Base-by-base conservation (phyloP, 2,113 vertebrate genomes). In the Elephantulus edwardii region DNA sequence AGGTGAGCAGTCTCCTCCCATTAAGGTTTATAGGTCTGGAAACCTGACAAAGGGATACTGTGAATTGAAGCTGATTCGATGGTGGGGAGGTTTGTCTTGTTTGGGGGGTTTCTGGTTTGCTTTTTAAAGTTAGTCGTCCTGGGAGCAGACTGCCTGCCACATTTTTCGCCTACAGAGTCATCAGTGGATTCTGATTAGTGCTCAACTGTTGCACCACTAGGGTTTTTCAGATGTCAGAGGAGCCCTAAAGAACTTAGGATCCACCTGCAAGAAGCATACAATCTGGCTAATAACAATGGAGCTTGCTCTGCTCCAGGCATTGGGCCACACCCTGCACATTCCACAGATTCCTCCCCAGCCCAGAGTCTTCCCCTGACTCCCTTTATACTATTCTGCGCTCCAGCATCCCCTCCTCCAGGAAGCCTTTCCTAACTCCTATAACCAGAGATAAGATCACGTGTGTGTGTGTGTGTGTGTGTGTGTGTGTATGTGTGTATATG, bases 351-450 rank as follows among this genome's bases (percentile, higher is more conserved):
- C 54, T n/a, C 22, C 35, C 72, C 4, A 42, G 48, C 28, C 72
- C 5, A 40, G 24, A 19, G n/a, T 40, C 77, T 50, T 81, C 54
- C 30, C 33, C 1, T 0, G 58, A 38, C 17, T 83, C 71, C 84
- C 46, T 30, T 5, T 38, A n/a, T 42, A 58, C 28, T 58, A 40
- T 48, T 89, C 48, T 40, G 75, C 50, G 19, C 3, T 60, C 58
- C 66, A 90, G 83, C 66, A 13, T 11, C 68, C 54, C 44, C 52
- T 82, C 80, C 40, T 86, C 79, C 79, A 83, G 71, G 58, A 91
- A 87, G 62, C 56, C 72, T 4, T 28, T 26, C n/a, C 64, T 30
- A 46, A 71, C 14, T 33, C 26, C 60, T 79, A 91, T 71, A 88
- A 35, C 56, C 28, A 44, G 30, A 42, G 28, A 35, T 20, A 38